Conservation (phyloP, 2,797 vertebrate genomes). For the Sebastes oblongus region DNA sequence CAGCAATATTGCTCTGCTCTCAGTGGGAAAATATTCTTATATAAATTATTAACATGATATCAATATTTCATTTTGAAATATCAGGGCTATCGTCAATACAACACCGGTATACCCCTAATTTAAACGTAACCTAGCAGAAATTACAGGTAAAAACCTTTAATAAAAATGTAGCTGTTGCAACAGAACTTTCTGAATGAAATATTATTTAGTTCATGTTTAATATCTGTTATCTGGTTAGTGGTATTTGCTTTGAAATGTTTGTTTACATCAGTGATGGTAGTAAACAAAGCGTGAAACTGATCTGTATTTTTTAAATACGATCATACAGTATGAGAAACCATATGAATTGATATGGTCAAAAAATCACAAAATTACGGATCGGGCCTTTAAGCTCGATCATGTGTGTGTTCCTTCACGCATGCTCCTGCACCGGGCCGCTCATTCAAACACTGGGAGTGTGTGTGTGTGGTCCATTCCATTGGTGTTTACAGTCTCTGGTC, state of each 20-base stretch:
- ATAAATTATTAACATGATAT: too few species aligned
- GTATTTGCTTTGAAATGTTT: background rate
- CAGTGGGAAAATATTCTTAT: too few species aligned
- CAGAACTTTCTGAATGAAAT: background rate
- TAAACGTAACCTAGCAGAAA: background rate
- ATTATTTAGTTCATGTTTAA: background rate
- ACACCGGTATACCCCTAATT: too few species aligned
- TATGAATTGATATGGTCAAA: background rate
- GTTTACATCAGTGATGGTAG: background rate
- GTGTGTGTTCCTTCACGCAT: conserved; percentile 7
- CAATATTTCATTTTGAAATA: too few species aligned
- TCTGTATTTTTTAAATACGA: background rate
- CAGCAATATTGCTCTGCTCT: too few species aligned
- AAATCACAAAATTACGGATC: background rate
- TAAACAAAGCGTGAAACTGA: background rate
- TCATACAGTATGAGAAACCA: background rate
- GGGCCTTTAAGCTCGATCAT: background rate
- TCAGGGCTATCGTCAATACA: too few species aligned
- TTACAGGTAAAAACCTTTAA: background rate
- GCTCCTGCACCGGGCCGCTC: conserved; percentile 13
- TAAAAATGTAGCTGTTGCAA: background rate
- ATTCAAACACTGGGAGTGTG: conserved; percentile 43
- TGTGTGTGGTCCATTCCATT: conserved; percentile 66
- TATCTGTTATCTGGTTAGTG: background rate
- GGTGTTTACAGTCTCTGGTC: conserved; percentile 66